Percentiles rank a stretch among this genome's conserved stretches.
Conservation (phyloP, 2,797 vertebrate species). For the Menidia menidia region DNA sequence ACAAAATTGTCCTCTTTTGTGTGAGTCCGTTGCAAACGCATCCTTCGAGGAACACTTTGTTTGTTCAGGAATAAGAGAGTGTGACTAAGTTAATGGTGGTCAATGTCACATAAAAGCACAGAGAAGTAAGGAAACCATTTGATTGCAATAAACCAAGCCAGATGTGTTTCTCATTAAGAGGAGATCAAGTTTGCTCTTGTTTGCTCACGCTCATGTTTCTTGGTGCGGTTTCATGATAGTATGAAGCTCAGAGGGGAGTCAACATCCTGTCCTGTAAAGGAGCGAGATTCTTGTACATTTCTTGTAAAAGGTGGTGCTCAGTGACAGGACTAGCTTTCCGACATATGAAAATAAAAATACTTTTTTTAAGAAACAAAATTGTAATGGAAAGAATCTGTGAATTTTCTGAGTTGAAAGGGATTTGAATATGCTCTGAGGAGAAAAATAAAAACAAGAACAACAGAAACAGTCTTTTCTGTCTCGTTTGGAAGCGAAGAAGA, state of each 20-base stretch:
- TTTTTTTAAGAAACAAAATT: constrained; percentile 21
- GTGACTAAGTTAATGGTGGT: constrained; percentile 9
- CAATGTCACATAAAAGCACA: constrained; percentile 13
- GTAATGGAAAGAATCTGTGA: constrained; percentile 31
- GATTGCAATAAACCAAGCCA: constrained; percentile 2
- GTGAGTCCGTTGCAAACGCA: background rate
- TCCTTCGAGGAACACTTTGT: background rate
- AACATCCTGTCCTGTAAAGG: constrained; percentile 8
- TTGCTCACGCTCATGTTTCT: background rate
- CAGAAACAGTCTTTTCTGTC: constrained; percentile 18
- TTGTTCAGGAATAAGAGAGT: constrained; percentile 2
- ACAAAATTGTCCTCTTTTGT: background rate
- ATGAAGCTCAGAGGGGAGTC: constrained; percentile 10
- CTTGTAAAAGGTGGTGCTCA: background rate
- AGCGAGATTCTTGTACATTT: constrained; percentile 4
- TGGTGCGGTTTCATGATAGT: background rate
- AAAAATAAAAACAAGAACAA: constrained; percentile 35
- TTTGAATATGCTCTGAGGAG: constrained; percentile 14
- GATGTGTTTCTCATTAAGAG: constrained; percentile 30
- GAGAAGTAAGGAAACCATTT: constrained; percentile 32
- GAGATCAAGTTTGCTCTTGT: constrained; percentile 6
- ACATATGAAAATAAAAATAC: background rate
- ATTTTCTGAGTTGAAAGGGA: constrained; percentile 23
- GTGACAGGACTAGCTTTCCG: background rate
- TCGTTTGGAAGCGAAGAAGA: constrained; percentile 31